Base-by-base conservation (phyloP, 2,113 vertebrate species). In the Progne subis region DNA sequence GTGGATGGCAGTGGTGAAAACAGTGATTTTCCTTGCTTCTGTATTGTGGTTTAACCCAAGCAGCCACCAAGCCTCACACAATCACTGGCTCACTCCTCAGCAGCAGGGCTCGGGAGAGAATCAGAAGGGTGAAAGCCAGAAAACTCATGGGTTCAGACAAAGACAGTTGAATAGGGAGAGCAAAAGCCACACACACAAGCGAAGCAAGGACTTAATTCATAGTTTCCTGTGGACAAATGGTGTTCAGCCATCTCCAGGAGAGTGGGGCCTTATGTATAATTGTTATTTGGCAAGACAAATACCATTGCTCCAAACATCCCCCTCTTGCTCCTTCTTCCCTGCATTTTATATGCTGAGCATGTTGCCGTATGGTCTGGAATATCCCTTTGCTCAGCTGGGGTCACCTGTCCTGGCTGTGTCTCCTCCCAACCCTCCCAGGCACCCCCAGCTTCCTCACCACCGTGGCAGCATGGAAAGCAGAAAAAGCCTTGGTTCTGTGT, bases 391-490 rank as follows among this genome's bases (percentile, higher is more conserved):
- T 50, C 14, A 14, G 4, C 1, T 49, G 11, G 59, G 31, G 11
- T 37, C 59, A 28, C 25, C 50, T 72, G 43, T 65, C 31, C 59
- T 4, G 8, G 46, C 63, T 60, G 31, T 57, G 21, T 64, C 8
- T n/a, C 47, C 65, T 87, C 41, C 26, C 63, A 37, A 76, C 0
- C 7, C 32, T 68, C 25, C 19, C 19, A 6, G 6, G 13, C 5
- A 63, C 7, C 12, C 8, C 17, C 49, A 47, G 4, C 1, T 2
- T 0, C 24, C 19, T 64, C 14, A 29, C 20, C 12, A 32, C 12
- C 0, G 0, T 26, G 25, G 19, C 49, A 41, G 17, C 6, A 5
- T 20, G 50, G 9, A 57, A 44, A 65, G 59, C 59, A 81, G 44
- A 52, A 81, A 50, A 19, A 9, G 37, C 21, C 59, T 80, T 26